Evolutionary conservation across 1,140 invertebrate genomes (phyloP).

Genomic region (Heliconius himera): DNA sequence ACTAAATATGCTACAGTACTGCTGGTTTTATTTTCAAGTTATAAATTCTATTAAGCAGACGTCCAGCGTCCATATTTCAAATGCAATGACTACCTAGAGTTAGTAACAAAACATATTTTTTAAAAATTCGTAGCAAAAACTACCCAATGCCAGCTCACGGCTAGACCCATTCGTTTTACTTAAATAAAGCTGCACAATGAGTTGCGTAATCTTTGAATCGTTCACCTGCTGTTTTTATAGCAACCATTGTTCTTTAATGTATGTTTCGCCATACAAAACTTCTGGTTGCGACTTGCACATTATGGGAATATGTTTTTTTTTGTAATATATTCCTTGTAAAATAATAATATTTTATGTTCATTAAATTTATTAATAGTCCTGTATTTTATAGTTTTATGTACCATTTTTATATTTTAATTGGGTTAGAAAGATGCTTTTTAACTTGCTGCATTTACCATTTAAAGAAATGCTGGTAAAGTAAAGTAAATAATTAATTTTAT

Average conservation of each 20-base stretch:
- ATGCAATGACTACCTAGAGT: not conserved
- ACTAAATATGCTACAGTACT: not conserved
- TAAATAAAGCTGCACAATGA: conserved; percentile 34
- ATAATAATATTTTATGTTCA: not conserved
- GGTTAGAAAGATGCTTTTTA: too few relatives aligned
- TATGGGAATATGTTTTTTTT: conserved; percentile 38
- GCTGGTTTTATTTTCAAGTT: not conserved
- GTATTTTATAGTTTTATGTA: not conserved
- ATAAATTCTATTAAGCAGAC: not conserved
- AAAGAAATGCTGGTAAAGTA: too few relatives aligned
- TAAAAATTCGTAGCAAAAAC: not conserved
- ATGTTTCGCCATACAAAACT: conserved; percentile 36
- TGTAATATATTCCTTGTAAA: not conserved
- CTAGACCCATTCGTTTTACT: conserved; percentile 17
- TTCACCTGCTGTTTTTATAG: conserved; percentile 46
- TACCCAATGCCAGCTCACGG: not conserved
- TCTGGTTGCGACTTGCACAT: conserved; percentile 32
- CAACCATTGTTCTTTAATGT: conserved; percentile 43
- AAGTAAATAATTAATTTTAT: too few relatives aligned
- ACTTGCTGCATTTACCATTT: too few relatives aligned
- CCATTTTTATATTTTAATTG: too few relatives aligned
- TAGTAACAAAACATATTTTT: not conserved
- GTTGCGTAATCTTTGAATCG: conserved; percentile 32
- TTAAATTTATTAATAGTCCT: not conserved
- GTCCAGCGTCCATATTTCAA: not conserved